Conservation (phyloP, 2,888 invertebrate species). For the Pemphredon lugubris region DNA sequence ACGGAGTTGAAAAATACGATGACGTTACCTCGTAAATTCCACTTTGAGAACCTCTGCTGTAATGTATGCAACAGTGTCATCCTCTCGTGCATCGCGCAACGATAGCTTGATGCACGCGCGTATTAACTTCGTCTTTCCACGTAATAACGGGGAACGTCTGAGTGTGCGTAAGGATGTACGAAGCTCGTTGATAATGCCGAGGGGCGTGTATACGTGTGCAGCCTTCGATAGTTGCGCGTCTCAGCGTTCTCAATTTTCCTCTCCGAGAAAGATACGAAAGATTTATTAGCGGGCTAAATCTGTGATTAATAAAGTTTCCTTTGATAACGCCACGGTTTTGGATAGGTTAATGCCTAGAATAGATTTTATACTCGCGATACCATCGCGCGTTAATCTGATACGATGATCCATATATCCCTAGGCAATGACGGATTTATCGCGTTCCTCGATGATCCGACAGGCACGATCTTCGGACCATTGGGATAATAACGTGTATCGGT, state of each 20-base stretch:
- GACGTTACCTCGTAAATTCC: too few relatives aligned
- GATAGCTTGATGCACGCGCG: neutral
- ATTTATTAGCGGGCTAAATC: neutral
- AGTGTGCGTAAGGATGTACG: conserved; percentile 7
- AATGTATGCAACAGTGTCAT: too few relatives aligned
- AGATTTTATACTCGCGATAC: neutral
- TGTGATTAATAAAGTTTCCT: neutral
- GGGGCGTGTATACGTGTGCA: neutral
- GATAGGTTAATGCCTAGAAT: neutral
- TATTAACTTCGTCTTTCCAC: conserved; percentile 12
- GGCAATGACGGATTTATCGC: too few relatives aligned
- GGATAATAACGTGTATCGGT: too few relatives aligned
- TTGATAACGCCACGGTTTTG: too few relatives aligned
- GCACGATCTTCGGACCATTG: too few relatives aligned
- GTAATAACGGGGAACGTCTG: conserved; percentile 24
- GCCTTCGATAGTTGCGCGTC: conserved; percentile 15
- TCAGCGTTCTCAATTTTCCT: neutral
- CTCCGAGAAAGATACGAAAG: neutral
- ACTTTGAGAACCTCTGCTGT: too few relatives aligned
- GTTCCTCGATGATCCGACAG: too few relatives aligned
- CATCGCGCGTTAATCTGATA: too few relatives aligned
- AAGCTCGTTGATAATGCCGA: conserved; percentile 4
- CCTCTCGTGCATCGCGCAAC: neutral
- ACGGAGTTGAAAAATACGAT: too few relatives aligned
- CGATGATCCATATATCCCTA: too few relatives aligned